Evolutionary conservation across 1,140 invertebrate genomes (phyloP).

Genomic region (Coelopa frigida): DNA sequence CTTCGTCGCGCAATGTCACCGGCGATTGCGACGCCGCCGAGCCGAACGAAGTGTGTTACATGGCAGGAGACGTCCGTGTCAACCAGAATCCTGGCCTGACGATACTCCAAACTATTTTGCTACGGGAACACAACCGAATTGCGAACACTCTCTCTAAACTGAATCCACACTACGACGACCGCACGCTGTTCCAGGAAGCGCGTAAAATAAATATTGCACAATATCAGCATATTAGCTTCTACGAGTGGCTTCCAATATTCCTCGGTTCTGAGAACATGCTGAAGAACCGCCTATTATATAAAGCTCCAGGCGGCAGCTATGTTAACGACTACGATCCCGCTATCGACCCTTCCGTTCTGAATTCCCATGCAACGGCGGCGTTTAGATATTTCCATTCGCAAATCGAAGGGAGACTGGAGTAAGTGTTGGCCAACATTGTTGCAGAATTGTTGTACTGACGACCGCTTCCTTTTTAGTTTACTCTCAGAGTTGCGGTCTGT

Average conservation of each 20-base stretch:
- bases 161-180: conserved; percentile 85
- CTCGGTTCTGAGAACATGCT: conserved; percentile 60
- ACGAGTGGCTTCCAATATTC: conserved; percentile 79
- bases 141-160: conserved; percentile 61
- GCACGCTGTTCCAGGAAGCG: conserved; percentile 79
- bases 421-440: conserved; percentile 31
- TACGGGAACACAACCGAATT: conserved; percentile 87
- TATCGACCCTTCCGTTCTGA: conserved; percentile 71
- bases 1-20: conserved; percentile 58
- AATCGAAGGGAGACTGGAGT: conserved; percentile 72
- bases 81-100: conserved; percentile 83
- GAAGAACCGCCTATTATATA: conserved; percentile 62
- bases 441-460: conserved; percentile 14
- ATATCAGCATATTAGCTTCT: conserved; percentile 79
- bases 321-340: conserved; percentile 79
- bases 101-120: conserved; percentile 71
- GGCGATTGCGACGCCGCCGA: conserved; percentile 54
- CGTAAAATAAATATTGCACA: conserved; percentile 69
- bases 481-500: conserved; percentile 55
- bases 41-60: conserved; percentile 60
- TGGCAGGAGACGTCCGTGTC: conserved; percentile 68
- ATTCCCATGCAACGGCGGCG: conserved; percentile 79
- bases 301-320: conserved; percentile 52
- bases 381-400: conserved; percentile 83
- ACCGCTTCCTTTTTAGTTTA: conserved; percentile 46